Percentiles rank a stretch among this genome's conserved stretches.
These are phyloP conservation scores for Mythimna pallens DNA, from an alignment of 2,888 invertebrate genomes.

Conservation along the genomic window DNA sequence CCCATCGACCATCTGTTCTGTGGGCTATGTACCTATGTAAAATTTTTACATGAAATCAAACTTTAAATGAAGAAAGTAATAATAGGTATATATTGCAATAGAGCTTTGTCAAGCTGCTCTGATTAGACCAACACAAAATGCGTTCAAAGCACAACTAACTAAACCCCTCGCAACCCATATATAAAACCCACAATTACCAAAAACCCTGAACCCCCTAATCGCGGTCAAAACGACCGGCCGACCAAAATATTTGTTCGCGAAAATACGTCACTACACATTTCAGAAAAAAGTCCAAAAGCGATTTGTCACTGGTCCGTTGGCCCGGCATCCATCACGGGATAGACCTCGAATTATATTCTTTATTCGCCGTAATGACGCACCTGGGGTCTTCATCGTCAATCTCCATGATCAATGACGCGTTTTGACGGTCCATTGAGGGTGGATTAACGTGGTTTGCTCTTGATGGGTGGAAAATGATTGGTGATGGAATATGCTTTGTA, in stretches of 20 bases:
- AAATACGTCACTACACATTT: slow-evolving; percentile 35
- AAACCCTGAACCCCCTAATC: slow-evolving; percentile 37
- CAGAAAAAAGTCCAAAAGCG: slow-evolving; percentile 57
- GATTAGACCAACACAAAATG: neutral
- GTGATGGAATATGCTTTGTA: slow-evolving; percentile 4
- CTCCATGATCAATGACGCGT: slow-evolving; percentile 56
- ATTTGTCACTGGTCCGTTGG: slow-evolving; percentile 60
- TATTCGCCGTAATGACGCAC: slow-evolving; percentile 58
- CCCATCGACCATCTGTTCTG: too few species aligned
- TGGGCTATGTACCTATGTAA: too few species aligned
- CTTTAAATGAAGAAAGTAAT: too few species aligned
- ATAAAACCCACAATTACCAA: slow-evolving; percentile 28
- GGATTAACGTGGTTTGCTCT: slow-evolving; percentile 48
- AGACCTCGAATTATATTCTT: slow-evolving; percentile 63
- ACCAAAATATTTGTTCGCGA: slow-evolving; percentile 44
- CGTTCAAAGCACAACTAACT: neutral
- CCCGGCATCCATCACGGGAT: slow-evolving; percentile 60
- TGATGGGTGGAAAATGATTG: slow-evolving; percentile 10
- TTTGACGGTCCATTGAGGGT: slow-evolving; percentile 51
- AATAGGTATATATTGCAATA: too few species aligned
- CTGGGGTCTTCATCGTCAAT: slow-evolving; percentile 57
- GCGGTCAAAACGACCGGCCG: slow-evolving; percentile 35
- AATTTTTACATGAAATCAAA: too few species aligned
- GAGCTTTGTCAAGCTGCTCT: neutral
- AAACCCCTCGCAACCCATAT: slow-evolving; percentile 14